Conservation (phyloP, 2,113 vertebrate genomes). For the Nycticorax nycticorax region DNA sequence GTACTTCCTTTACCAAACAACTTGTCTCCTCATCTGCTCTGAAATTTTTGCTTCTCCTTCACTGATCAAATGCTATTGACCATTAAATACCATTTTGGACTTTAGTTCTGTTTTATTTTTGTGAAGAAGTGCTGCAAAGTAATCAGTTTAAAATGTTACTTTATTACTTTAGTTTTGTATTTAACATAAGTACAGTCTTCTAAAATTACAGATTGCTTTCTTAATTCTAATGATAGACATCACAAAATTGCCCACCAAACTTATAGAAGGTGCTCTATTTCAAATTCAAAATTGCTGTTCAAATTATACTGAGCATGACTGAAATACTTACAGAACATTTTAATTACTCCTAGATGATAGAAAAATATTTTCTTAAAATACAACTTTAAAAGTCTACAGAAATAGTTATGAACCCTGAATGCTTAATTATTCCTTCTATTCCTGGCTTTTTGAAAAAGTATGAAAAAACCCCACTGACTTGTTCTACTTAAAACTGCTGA, state of each 20-base stretch:
- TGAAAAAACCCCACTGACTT: background rate
- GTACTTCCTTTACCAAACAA: background rate
- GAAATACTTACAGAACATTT: slow-evolving; percentile 20
- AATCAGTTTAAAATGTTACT: background rate
- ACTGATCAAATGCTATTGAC: background rate
- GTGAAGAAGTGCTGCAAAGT: background rate
- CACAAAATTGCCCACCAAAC: background rate
- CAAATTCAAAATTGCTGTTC: background rate
- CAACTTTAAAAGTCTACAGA: background rate
- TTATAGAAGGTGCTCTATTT: background rate
- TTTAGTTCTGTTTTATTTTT: background rate
- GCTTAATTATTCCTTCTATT: background rate
- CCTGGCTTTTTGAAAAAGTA: background rate
- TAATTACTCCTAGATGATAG: background rate
- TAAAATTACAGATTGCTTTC: background rate
- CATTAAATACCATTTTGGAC: background rate
- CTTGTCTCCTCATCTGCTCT: background rate
- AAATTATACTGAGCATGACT: background rate
- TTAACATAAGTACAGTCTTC: background rate
- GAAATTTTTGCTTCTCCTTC: background rate
- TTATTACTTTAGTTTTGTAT: background rate
- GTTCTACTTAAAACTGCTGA: background rate
- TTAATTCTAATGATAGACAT: background rate
- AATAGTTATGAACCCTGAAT: background rate
- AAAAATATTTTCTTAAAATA: slow-evolving; percentile 32